These are phyloP conservation scores for Drosophila subobscura DNA, from an alignment of 1,140 invertebrate genomes.

Conservation along the genomic window DNA sequence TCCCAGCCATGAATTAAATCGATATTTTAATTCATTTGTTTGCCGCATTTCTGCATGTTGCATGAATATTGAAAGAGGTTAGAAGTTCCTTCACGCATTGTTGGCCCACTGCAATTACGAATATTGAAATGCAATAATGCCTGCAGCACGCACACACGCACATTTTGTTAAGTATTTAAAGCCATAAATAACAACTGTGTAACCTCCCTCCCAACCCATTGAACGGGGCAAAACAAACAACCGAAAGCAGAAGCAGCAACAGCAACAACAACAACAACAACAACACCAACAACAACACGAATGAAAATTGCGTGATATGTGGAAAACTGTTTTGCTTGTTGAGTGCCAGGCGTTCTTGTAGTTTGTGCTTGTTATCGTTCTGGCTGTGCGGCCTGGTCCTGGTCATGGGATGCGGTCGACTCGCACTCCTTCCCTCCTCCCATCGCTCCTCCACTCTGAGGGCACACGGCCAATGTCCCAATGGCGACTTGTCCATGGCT, in stretches of 20 bases:
- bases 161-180: conserved; percentile 44
- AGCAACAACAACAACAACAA: background rate
- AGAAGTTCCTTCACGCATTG: conserved; percentile 9
- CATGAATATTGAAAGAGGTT: too few relatives aligned
- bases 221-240: conserved; percentile 1
- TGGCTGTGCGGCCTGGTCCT: conserved; percentile 29
- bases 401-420: conserved; percentile 57
- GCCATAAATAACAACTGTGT: conserved; percentile 64
- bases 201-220: too few relatives aligned
- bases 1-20: conserved; percentile 7
- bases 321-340: conserved; percentile 74
- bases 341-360: conserved; percentile 46
- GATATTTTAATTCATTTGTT: conserved; percentile 22
- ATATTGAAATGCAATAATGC: conserved; percentile 53
- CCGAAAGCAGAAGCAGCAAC: conserved; percentile 22
- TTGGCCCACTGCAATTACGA: conserved; percentile 16
- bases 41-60: background rate
- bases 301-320: conserved; percentile 69
- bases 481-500: conserved; percentile 60
- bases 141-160: background rate
- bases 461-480: conserved; percentile 36
- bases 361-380: conserved; percentile 64
- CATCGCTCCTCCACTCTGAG: background rate
- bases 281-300: conserved; percentile 41
- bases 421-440: background rate